Conservation (phyloP, 1,140 invertebrate species). For the Drosophila oshimai region DNA sequence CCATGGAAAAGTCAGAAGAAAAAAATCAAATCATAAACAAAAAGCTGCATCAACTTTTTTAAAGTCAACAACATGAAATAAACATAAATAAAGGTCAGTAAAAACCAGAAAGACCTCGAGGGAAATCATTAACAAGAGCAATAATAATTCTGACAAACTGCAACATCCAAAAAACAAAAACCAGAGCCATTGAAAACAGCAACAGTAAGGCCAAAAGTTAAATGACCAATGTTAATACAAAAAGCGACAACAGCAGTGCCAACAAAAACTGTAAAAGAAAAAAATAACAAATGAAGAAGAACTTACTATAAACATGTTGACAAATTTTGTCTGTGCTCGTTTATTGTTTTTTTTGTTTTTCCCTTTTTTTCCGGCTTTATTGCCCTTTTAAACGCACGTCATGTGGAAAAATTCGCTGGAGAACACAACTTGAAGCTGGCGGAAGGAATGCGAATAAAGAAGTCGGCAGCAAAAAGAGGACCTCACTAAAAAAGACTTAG, state of each 20-base stretch:
- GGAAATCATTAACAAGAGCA: not conserved
- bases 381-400: conserved; percentile 5
- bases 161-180: not conserved
- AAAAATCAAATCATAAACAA: too few species aligned
- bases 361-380: not conserved
- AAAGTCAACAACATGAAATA: too few species aligned
- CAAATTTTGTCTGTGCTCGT: conserved; percentile 47
- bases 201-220: not conserved
- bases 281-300: not conserved
- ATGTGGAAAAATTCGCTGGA: conserved; percentile 38
- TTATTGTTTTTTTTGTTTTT: conserved; percentile 13
- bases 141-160: not conserved
- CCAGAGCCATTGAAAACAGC: not conserved
- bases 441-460: conserved; percentile 19
- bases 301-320: conserved; percentile 72
- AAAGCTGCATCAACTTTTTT: too few species aligned
- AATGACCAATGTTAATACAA: conserved; percentile 17
- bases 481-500: conserved; percentile 1
- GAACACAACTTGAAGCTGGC: conserved; percentile 30
- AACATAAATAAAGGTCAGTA: not conserved
- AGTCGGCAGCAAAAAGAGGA: conserved; percentile 1
- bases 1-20: too few species aligned
- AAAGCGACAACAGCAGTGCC: not conserved
- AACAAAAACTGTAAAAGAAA: conserved; percentile 2
- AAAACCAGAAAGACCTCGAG: not conserved